Evolutionary conservation across 2,797 vertebrate genomes (phyloP).

Genomic region (Cottoperca gobio): DNA sequence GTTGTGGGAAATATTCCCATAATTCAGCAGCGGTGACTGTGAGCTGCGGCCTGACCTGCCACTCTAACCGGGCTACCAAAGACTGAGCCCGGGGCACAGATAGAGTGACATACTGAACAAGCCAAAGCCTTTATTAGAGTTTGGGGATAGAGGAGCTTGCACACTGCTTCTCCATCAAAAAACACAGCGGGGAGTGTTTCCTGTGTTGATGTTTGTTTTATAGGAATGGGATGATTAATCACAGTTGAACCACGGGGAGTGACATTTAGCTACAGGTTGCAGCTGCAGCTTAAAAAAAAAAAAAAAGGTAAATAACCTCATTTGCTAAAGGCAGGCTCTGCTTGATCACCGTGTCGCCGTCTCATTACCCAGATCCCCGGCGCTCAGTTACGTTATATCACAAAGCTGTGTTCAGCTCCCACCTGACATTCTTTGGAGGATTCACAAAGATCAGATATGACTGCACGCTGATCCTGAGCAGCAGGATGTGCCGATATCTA

Average conservation of each 20-base stretch:
- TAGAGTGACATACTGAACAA: slow-evolving; percentile 40
- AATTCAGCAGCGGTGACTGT: slow-evolving; percentile 47
- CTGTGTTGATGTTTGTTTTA: slow-evolving; percentile 52
- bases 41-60: slow-evolving; percentile 21
- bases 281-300: too few species aligned
- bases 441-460: slow-evolving; percentile 54
- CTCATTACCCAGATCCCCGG: neutral
- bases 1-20: slow-evolving; percentile 41
- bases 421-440: slow-evolving; percentile 56
- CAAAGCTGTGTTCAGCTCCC: slow-evolving; percentile 29
- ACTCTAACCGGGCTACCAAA: neutral
- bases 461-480: slow-evolving; percentile 29
- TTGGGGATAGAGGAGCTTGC: slow-evolving; percentile 39
- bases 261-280: slow-evolving; percentile 52
- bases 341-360: neutral
- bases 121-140: slow-evolving; percentile 49
- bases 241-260: slow-evolving; percentile 24
- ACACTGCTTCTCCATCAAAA: slow-evolving; percentile 49
- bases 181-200: slow-evolving; percentile 55
- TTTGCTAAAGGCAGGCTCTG: slow-evolving; percentile 8
- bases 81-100: slow-evolving; percentile 25
- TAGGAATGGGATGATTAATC: slow-evolving; percentile 52
- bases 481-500: slow-evolving; percentile 33
- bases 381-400: slow-evolving; percentile 2
- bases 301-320: too few species aligned